Percentiles rank a stretch among this genome's conserved stretches.
Conservation (phyloP, 2,113 vertebrate genomes). For the Pyrgilauda ruficollis region DNA sequence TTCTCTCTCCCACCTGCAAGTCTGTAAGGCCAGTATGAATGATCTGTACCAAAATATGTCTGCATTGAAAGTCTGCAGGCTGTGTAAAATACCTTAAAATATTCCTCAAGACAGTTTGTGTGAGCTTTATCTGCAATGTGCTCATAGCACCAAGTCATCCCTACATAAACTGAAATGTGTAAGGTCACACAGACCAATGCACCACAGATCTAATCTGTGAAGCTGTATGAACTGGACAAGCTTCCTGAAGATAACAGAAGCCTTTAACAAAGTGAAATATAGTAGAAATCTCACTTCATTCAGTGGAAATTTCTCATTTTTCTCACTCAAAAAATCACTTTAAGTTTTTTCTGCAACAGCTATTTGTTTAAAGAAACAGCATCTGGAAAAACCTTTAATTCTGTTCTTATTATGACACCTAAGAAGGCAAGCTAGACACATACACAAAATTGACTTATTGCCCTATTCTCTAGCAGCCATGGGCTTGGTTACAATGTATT, state of each 20-base stretch:
- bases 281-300: neutral
- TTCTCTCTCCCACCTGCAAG: neutral
- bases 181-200: neutral
- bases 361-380: neutral
- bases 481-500: constrained; percentile 29
- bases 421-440: neutral
- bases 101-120: neutral
- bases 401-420: neutral
- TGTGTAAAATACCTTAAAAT: neutral
- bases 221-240: neutral
- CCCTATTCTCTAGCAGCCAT: neutral
- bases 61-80: neutral
- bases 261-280: neutral
- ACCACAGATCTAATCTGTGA: neutral
- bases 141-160: neutral
- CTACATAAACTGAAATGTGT: neutral
- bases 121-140: neutral
- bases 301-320: neutral
- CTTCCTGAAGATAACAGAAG: neutral
- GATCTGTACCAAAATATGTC: neutral
- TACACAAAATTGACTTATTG: neutral
- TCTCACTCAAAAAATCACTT: neutral
- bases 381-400: neutral
- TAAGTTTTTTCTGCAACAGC: neutral
- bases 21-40: neutral